phyloP scores from a whole-genome alignment of 2,113 vertebrate species.

The Todiramphus saurophagus region DNA sequence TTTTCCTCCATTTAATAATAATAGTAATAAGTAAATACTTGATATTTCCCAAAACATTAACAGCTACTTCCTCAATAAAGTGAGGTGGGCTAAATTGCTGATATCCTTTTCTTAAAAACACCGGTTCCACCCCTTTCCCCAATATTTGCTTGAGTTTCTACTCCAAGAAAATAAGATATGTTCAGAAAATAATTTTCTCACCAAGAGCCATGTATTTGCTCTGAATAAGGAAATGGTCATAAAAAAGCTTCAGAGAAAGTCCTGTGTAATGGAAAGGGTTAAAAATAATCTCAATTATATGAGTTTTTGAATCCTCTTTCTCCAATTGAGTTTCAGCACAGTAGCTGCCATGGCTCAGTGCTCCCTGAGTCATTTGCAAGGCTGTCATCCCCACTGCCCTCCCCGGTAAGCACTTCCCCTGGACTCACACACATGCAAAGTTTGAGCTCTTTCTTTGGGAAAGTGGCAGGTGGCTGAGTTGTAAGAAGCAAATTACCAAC shows the following conservation, averaged over 20 bases:
- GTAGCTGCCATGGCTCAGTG: background rate
- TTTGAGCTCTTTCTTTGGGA: background rate
- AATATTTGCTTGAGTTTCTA: background rate
- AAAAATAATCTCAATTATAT: background rate
- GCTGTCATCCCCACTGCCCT: background rate
- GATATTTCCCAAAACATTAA: background rate
- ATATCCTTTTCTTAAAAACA: background rate
- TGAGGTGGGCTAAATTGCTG: background rate
- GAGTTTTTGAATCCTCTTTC: background rate
- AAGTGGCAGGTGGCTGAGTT: background rate
- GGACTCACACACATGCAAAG: background rate
- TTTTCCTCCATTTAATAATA: background rate
- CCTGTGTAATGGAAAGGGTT: background rate
- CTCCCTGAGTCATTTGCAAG: background rate
- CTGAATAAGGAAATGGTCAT: background rate
- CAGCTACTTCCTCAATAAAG: background rate
- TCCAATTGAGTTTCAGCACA: background rate
- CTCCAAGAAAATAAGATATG: background rate
- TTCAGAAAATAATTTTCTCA: background rate
- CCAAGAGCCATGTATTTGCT: background rate
- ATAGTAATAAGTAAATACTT: background rate
- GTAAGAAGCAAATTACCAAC: background rate
- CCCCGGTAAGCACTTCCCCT: background rate
- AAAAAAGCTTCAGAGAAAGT: background rate
- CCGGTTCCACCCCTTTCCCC: accelerated